phyloP scores from a whole-genome alignment of 1,140 invertebrate species.

The Diachasma alloeum region DNA sequence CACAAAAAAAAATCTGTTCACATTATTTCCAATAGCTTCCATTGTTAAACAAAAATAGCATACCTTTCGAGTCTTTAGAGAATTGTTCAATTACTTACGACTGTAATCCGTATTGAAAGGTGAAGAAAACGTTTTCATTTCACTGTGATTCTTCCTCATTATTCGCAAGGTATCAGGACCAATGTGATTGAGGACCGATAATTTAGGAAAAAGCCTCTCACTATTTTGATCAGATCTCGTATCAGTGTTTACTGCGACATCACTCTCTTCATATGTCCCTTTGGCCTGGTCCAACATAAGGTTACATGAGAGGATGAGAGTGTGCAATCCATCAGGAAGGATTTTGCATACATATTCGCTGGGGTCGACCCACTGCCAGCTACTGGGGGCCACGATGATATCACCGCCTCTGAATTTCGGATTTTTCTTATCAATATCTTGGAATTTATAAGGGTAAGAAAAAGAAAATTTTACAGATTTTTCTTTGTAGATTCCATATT shows the following conservation, averaged over 20 bases:
- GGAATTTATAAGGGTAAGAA: background rate
- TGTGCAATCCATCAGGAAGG: constrained; percentile 54
- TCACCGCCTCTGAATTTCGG: constrained; percentile 52
- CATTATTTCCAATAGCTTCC: too few relatives aligned
- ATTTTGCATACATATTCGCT: constrained; percentile 56
- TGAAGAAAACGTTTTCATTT: background rate
- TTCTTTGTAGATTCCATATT: too few relatives aligned
- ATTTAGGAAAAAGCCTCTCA: background rate
- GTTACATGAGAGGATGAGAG: constrained; percentile 45
- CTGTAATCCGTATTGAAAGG: constrained; percentile 42
- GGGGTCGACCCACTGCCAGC: constrained; percentile 59
- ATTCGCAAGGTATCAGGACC: background rate
- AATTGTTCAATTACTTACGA: constrained; percentile 26
- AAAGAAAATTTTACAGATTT: background rate
- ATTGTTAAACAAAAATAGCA: background rate
- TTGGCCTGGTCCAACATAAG: constrained; percentile 47
- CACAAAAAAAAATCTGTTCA: too few relatives aligned
- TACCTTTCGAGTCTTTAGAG: background rate
- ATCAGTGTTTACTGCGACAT: background rate
- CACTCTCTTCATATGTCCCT: constrained; percentile 12
- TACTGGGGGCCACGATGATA: constrained; percentile 55
- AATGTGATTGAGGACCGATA: background rate
- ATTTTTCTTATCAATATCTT: background rate
- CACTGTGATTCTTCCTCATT: background rate
- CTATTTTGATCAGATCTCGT: background rate